phyloP scores from a whole-genome alignment of 2,797 vertebrate species.

The Tapera naevia region DNA sequence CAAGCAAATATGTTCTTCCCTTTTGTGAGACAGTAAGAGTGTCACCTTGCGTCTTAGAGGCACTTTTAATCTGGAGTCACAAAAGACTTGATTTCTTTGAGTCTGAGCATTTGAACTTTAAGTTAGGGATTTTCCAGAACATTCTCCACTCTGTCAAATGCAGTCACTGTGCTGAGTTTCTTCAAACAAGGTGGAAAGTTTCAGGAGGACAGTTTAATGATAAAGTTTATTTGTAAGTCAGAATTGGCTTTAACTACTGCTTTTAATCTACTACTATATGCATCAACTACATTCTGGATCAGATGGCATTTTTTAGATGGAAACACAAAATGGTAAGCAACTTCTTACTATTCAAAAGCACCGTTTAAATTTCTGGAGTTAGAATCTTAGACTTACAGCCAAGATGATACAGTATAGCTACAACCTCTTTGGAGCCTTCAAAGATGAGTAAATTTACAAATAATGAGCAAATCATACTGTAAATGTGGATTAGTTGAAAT shows the following conservation, averaged over 20 bases:
- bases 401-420: not conserved
- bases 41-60: not conserved
- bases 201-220: conserved; percentile 55
- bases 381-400: not conserved
- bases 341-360: not conserved
- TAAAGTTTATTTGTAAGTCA: conserved; percentile 62
- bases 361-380: not conserved
- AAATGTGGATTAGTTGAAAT: not conserved
- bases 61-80: not conserved
- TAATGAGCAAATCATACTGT: not conserved
- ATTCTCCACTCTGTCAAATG: conserved; percentile 50
- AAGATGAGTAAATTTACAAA: not conserved
- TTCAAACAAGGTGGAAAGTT: conserved; percentile 62
- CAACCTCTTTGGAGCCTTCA: not conserved
- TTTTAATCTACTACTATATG: conserved; percentile 64
- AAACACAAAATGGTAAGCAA: not conserved
- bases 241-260: conserved; percentile 55
- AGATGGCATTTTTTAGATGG: not conserved
- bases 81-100: conserved; percentile 31
- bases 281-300: conserved; percentile 10
- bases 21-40: not conserved
- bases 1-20: not conserved
- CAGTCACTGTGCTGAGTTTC: conserved; percentile 50
- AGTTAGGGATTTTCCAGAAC: conserved; percentile 23
- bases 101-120: conserved; percentile 34